phyloP scores from a whole-genome alignment of 2,113 vertebrate genomes.

The Acrocephalus arundinaceus region DNA sequence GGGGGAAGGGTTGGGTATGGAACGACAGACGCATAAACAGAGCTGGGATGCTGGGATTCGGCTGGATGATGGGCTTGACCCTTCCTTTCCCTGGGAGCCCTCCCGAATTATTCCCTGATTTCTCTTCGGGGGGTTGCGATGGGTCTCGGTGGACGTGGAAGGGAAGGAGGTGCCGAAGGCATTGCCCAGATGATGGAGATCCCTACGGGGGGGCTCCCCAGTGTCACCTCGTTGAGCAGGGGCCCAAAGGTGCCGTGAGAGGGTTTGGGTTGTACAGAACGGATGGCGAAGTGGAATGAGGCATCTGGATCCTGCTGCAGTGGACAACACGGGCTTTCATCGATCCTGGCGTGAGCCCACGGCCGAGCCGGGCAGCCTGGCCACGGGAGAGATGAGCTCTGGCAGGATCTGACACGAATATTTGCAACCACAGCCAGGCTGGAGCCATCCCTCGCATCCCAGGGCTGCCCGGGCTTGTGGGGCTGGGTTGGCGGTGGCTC shows the following conservation, averaged over 20 bases:
- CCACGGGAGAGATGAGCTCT: neutral
- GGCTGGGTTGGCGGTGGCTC: neutral
- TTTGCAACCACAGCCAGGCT: slow-evolving; percentile 2
- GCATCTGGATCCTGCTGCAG: neutral
- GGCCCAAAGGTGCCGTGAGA: accelerated
- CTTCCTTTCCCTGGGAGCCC: neutral
- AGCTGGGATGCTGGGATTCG: neutral
- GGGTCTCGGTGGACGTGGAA: neutral
- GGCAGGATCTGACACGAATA: neutral
- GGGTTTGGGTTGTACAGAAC: neutral
- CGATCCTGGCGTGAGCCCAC: neutral
- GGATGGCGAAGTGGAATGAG: neutral
- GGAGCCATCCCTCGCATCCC: neutral
- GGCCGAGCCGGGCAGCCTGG: neutral
- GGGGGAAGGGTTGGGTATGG: neutral
- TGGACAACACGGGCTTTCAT: neutral
- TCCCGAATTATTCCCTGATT: neutral
- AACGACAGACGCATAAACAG: neutral
- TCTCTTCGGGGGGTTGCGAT: neutral
- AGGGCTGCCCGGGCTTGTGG: neutral
- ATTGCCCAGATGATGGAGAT: accelerated
- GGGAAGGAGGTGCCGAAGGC: neutral
- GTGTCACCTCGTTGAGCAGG: accelerated
- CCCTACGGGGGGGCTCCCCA: accelerated
- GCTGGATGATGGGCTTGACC: accelerated